These are phyloP conservation scores for Aporophyla lueneburgensis DNA, from an alignment of 2,888 invertebrate genomes.

Conservation along the genomic window DNA sequence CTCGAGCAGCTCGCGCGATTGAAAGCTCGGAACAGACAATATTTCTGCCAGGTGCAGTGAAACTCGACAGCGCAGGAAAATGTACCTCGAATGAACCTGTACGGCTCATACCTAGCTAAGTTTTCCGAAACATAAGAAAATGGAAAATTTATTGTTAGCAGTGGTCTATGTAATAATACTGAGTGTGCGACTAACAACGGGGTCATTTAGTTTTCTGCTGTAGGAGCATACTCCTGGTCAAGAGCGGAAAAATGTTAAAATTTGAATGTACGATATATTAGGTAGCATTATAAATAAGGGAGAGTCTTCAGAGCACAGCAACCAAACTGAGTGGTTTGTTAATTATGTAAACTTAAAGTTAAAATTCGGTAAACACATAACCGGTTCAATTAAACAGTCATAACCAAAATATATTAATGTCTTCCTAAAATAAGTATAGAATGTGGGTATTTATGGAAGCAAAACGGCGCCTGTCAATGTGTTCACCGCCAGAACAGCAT, in stretches of 20 bases:
- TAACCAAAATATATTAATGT: background rate
- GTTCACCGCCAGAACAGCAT: background rate
- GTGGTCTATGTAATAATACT: too few relatives aligned
- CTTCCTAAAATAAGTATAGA: background rate
- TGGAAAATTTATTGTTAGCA: background rate
- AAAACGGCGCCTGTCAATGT: background rate
- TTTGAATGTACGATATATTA: background rate
- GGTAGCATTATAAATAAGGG: background rate
- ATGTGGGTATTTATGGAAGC: too few relatives aligned
- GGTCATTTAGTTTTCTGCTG: too few relatives aligned
- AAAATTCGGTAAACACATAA: background rate
- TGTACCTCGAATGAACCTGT: conserved; percentile 1
- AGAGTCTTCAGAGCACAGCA: background rate
- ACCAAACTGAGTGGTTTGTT: background rate
- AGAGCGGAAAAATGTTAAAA: background rate
- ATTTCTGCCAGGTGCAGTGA: conserved; percentile 1
- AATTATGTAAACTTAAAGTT: background rate
- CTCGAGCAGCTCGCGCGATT: conserved; percentile 9
- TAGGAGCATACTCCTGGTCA: background rate
- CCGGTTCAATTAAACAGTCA: background rate
- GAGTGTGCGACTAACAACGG: too few relatives aligned
- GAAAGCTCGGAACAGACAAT: conserved; percentile 19
- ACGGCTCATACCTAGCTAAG: background rate
- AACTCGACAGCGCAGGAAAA: conserved; percentile 19
- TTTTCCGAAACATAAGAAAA: conserved; percentile 15